phyloP scores from a whole-genome alignment of 2,797 vertebrate genomes.

The Lutjanus campechanus region DNA sequence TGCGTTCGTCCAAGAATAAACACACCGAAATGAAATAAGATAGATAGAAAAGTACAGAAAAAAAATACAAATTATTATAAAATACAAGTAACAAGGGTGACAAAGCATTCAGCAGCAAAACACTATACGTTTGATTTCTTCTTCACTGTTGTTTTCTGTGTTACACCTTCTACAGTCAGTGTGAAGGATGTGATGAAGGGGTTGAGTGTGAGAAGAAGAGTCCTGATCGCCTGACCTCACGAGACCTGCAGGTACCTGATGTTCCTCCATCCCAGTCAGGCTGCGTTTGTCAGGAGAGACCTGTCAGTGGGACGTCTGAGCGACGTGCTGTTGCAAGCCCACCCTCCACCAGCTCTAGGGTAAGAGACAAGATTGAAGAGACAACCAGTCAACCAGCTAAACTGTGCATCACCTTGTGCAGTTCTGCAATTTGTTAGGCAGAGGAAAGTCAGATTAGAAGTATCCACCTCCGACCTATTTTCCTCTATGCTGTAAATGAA shows the following conservation, averaged over 20 bases:
- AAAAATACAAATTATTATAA: no score
- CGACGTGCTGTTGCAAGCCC: slow-evolving; percentile 30
- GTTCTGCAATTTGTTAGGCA: background rate
- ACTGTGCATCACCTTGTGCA: background rate
- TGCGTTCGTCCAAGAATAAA: background rate
- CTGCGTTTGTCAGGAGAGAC: slow-evolving; percentile 61
- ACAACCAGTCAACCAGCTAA: background rate
- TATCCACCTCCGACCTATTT: background rate
- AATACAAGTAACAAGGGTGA: no score
- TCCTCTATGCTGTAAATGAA: background rate
- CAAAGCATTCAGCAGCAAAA: no score
- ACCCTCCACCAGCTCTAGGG: slow-evolving; percentile 46
- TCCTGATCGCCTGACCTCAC: slow-evolving; percentile 70
- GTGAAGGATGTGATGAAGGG: slow-evolving; percentile 56
- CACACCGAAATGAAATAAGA: no score
- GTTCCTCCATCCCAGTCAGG: slow-evolving; percentile 49
- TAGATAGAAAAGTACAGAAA: no score
- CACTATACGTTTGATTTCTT: background rate
- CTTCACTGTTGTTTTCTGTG: background rate
- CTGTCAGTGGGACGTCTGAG: slow-evolving; percentile 51
- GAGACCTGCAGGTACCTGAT: slow-evolving; percentile 76
- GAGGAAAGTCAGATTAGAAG: background rate
- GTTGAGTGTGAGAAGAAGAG: slow-evolving; percentile 43
- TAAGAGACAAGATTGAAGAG: slow-evolving; percentile 39
- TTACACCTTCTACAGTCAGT: slow-evolving; percentile 27